Base-by-base conservation (phyloP, 2,113 vertebrate species). In the Neofelis nebulosa region DNA sequence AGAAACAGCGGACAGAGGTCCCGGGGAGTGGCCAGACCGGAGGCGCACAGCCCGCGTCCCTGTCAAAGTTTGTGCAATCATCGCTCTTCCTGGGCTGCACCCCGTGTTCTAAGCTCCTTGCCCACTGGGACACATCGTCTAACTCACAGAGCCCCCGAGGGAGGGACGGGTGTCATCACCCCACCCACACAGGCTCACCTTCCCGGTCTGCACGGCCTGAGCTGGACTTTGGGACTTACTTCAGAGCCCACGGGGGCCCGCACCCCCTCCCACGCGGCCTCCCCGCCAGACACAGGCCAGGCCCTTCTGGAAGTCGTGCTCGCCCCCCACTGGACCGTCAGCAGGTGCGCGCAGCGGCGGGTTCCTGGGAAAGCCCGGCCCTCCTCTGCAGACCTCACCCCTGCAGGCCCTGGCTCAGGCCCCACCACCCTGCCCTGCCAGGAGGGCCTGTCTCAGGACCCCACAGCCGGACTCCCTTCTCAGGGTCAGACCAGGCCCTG, bases 181-280 rank as follows among this genome's bases (percentile, higher is more conserved):
- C 16, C 15, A 63, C 78, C 19, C 38, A 73, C 33, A n/a, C 31
- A 61, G 63, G 52, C n/a, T 79, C 73, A n/a, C 27, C 33, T 86
- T 50, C 38, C 12, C 4, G 14, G n/a, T 33, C 12, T 81, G 45
- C 57, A 19, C 5, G 9, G 36, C 41, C 66, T 66, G 66, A 21
- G 5, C 7, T 57, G 50, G 31, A n/a, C 48, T 78, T 41, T 41
- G 74, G 68, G 33, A 7, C 52, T 82, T 57, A 29, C 33, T 57
- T 38, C n/a, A 80, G 79, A 79, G 74, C 29, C 86, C 85, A 63
- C 0, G 0, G 33, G 12, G 33, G 31, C 3, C 1, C 11, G 2
- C 14, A 48, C 7, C 12, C 38, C n/a, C n/a, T 11, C 5, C 69
- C 31, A 10, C 3, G n/a, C 2, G 0, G 12, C 25, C 23, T 82